phyloP scores from a whole-genome alignment of 2,113 vertebrate genomes.

The Oostethus manadensis region DNA sequence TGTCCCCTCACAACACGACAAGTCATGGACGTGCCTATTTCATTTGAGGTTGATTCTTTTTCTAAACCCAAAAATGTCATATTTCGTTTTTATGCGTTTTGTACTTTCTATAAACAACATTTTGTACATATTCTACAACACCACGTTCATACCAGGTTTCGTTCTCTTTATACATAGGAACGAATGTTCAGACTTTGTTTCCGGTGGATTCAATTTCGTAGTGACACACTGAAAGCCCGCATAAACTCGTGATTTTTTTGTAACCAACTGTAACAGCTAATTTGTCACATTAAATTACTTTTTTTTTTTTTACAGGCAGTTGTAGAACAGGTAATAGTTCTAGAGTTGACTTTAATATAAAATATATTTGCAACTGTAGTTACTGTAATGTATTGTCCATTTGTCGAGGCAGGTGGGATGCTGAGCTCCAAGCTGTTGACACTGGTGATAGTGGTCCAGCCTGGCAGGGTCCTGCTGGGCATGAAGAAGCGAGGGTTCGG shows the following conservation, averaged over 20 bases:
- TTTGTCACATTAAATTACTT: too few species aligned
- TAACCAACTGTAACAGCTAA: neutral
- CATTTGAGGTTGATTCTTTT: neutral
- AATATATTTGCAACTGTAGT: neutral
- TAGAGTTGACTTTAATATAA: too few species aligned
- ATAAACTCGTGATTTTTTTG: rapidly evolving
- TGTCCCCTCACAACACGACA: slow-evolving; percentile 1
- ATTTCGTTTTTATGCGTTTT: neutral
- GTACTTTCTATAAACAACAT: neutral
- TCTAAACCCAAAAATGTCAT: too few species aligned
- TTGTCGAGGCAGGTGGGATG: slow-evolving; percentile 64
- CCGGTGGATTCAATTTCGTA: slow-evolving; percentile 42
- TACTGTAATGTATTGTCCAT: neutral
- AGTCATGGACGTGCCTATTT: slow-evolving; percentile 10
- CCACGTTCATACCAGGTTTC: neutral
- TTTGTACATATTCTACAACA: too few species aligned
- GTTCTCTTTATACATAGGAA: neutral
- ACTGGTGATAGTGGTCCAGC: slow-evolving; percentile 84
- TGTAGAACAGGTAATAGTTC: neutral
- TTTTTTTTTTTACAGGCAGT: neutral
- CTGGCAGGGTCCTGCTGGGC: slow-evolving; percentile 80
- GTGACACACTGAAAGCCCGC: slow-evolving; percentile 31
- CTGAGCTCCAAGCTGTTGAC: slow-evolving; percentile 78
- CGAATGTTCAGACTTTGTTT: slow-evolving; percentile 10
- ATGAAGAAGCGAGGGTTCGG: slow-evolving; percentile 97